Evolutionary conservation across 2,797 vertebrate genomes (phyloP).

Genomic region (Pseudochromis fuscus): DNA sequence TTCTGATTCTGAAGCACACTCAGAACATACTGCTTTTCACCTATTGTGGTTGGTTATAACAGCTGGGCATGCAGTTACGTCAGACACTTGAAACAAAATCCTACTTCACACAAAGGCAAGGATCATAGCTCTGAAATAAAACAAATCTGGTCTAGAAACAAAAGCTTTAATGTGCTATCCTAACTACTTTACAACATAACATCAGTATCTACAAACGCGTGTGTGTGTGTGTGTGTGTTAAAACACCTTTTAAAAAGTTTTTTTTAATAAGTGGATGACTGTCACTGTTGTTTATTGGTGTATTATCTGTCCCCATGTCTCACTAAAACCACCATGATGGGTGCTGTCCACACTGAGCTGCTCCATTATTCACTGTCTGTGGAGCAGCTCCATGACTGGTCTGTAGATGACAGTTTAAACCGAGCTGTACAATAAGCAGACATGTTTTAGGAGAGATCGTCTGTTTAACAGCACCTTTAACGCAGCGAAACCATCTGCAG

Average conservation of each 20-base stretch:
- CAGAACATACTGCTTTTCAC: too few species aligned
- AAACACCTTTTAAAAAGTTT: too few species aligned
- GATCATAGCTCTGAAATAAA: neutral
- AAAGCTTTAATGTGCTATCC: neutral
- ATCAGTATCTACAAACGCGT: neutral
- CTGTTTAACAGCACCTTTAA: neutral
- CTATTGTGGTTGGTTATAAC: too few species aligned
- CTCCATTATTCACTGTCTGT: constrained; percentile 6
- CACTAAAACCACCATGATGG: neutral
- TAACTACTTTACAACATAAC: too few species aligned
- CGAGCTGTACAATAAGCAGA: neutral
- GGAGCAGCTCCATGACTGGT: neutral
- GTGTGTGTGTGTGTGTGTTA: too few species aligned
- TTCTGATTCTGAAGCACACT: too few species aligned
- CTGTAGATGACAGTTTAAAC: neutral
- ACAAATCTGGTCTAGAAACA: neutral
- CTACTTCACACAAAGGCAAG: neutral
- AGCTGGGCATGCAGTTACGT: too few species aligned
- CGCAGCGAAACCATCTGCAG: too few species aligned
- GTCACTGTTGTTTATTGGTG: too few species aligned
- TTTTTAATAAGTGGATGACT: too few species aligned
- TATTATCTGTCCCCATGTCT: neutral
- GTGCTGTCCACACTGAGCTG: neutral
- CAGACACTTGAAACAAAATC: too few species aligned
- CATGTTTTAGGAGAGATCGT: neutral